Conservation (phyloP, 2,888 invertebrate genomes). For the Tetragnatha montana region DNA sequence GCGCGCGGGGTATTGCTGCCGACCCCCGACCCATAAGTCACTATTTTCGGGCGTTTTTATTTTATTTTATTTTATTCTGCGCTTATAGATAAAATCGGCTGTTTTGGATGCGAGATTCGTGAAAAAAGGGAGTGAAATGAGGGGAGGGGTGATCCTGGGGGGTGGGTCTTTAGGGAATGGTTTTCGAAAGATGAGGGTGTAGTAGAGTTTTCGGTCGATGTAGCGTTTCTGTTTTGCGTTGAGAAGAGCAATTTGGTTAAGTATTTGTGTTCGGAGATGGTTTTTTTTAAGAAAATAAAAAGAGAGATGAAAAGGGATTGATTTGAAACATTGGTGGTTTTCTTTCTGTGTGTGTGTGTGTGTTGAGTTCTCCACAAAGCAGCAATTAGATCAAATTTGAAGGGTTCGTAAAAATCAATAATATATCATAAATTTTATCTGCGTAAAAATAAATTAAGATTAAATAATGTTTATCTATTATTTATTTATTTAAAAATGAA, state of each 20-base stretch:
- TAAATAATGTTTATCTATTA: too few species aligned
- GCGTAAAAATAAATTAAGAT: too few species aligned
- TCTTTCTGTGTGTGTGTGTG: too few species aligned
- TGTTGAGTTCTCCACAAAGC: too few species aligned
- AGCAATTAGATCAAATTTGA: too few species aligned
- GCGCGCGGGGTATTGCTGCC: slow-evolving; percentile 37
- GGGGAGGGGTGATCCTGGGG: slow-evolving; percentile 14
- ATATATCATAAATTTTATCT: too few species aligned
- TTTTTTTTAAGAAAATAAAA: not conserved
- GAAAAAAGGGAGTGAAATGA: slow-evolving; percentile 33
- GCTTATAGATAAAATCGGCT: slow-evolving; percentile 7
- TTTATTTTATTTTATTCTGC: not conserved
- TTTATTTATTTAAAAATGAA: too few species aligned
- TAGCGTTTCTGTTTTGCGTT: too few species aligned
- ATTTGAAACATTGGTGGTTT: too few species aligned
- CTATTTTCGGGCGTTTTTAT: slow-evolving; percentile 17
- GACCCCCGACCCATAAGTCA: slow-evolving; percentile 49
- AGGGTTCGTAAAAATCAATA: too few species aligned
- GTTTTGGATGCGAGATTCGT: not conserved
- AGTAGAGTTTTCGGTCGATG: too few species aligned
- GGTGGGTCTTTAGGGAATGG: not conserved
- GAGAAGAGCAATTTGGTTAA: not conserved
- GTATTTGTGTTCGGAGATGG: not conserved
- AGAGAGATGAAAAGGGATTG: not conserved
- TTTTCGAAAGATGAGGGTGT: too few species aligned